Evolutionary conservation across 2,888 invertebrate species (phyloP), one percentile per base, ranked within the genome.

Genomic region (Drosophila mimica): DNA sequence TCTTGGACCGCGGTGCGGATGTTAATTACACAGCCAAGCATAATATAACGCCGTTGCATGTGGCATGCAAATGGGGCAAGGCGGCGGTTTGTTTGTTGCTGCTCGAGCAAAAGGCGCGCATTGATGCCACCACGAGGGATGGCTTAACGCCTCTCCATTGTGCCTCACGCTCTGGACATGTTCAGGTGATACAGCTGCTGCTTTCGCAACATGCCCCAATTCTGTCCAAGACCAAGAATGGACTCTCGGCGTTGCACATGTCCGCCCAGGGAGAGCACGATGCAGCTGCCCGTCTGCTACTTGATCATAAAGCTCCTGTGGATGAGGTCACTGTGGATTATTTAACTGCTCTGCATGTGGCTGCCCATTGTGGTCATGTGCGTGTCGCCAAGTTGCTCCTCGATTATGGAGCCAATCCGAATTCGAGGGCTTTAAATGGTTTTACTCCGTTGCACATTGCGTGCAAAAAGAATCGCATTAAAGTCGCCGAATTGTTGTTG

Each of bases 251-350:
- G 48, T 94, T 99, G 82, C 99, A 99, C 94, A 99, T 99, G 99
- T 98, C 99, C 71, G 98, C 98, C 60, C 99, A 99, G 94, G 99
- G 99, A 75, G 99, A 99, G 94, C 99, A 99, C 93, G 98, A 99
- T 80, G 98, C 99, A 93, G 98, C 98, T 70, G 99, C 99, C 7
- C 95, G 98, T 62, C 97, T 98, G 59, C 94, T 99, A 9, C 95
- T 99, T 15, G 95, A 97, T 83, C 97, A 99, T 93, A 97, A 98
- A 79, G 99, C 99, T 2, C 98, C 98, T n/a, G 99, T 99, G 57
- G 99, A 99, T 94, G 99, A 99, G 94, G 98, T 99, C 76, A 99
- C 99, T 0, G 98, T 99, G 49, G 99, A 99, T 94, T 99, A 99
- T 93, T 94, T 99, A 90, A 99, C 99, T 0, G 98, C 99, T 2